These are phyloP conservation scores for Protosalanx chinensis DNA, from an alignment of 2,797 vertebrate species.

Conservation along the genomic window DNA sequence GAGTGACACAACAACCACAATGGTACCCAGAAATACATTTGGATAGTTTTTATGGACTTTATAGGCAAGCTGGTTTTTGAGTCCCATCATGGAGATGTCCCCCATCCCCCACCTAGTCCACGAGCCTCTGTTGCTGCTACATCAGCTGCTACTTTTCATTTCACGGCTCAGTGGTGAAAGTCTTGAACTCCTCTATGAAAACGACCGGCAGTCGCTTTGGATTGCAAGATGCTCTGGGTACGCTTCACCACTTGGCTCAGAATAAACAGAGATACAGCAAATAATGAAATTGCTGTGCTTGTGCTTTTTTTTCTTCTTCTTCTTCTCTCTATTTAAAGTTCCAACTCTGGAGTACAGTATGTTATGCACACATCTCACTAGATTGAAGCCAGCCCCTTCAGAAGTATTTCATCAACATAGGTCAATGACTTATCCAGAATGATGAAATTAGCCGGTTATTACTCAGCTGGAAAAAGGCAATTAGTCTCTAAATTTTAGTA, in stretches of 20 bases:
- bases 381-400: background rate
- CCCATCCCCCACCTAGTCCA: conserved; percentile 61
- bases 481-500: conserved; percentile 29
- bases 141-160: conserved; percentile 80
- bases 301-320: background rate
- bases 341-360: background rate
- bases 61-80: conserved; percentile 23
- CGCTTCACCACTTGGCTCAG: conserved; percentile 27
- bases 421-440: conserved; percentile 23
- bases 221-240: conserved; percentile 46
- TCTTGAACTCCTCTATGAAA: conserved; percentile 63
- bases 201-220: conserved; percentile 50
- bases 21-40: background rate
- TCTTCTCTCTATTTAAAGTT: background rate
- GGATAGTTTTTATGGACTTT: conserved; percentile 21
- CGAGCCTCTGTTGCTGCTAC: conserved; percentile 53
- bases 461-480: conserved; percentile 31
- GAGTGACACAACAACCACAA: conserved; percentile 2
- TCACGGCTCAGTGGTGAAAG: conserved; percentile 77
- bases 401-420: background rate
- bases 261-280: conserved; percentile 15
- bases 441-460: conserved; percentile 37
- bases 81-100: conserved; percentile 35
- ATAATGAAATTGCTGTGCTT: conserved; percentile 9
- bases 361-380: background rate